Conservation (phyloP, 2,797 vertebrate species). For the Helarctos malayanus region DNA sequence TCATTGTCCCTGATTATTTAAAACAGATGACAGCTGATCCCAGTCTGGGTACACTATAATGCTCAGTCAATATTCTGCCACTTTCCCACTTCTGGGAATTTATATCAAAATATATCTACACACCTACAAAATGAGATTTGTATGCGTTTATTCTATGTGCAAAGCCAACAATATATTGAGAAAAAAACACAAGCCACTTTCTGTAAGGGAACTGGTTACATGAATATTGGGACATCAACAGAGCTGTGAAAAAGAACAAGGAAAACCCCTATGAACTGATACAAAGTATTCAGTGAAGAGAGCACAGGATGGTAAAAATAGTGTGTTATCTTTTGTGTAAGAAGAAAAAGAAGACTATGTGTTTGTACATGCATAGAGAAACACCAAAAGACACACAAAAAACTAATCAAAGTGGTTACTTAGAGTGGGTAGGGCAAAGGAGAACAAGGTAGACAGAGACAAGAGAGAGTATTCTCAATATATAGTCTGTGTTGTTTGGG, state of each 20-base stretch:
- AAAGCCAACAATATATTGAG: background rate
- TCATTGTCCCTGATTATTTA: background rate
- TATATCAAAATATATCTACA: background rate
- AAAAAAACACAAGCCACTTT: background rate
- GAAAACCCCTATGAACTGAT: background rate
- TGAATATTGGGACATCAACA: background rate
- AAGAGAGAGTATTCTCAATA: background rate
- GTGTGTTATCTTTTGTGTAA: background rate
- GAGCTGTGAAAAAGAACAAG: background rate
- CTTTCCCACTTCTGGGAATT: background rate
- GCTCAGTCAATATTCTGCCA: background rate
- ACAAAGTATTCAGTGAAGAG: background rate
- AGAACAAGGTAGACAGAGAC: background rate
- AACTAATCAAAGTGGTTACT: background rate
- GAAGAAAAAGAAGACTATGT: background rate
- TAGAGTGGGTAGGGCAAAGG: background rate
- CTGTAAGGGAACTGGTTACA: background rate
- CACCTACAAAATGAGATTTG: background rate
- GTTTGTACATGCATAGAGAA: background rate
- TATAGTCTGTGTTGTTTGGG: background rate
- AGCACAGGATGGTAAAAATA: background rate
- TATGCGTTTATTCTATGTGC: background rate
- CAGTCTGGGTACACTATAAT: background rate
- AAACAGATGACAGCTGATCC: background rate
- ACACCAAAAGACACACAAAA: background rate